Base-by-base conservation (phyloP, 2,797 vertebrate genomes). In the Threskiornis aethiopicus region DNA sequence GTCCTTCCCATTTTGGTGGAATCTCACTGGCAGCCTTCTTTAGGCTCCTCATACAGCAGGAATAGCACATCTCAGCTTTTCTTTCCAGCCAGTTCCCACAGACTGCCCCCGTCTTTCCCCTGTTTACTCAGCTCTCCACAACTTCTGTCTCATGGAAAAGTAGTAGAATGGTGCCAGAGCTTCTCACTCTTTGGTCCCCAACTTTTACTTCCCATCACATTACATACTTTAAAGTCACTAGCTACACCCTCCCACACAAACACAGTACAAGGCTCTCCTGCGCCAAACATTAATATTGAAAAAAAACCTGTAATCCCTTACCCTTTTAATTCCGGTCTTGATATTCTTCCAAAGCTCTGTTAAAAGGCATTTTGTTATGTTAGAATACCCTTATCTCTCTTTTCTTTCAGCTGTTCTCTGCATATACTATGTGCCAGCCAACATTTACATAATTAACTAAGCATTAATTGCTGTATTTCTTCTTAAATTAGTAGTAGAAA, bases 401-500 rank as follows among this genome's bases (percentile, higher is more conserved):
- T 72, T 83, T 76, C 42, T 92, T 81, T 84, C 54, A 67, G 22
- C 52, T 90, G 49, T 49, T 37, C 5, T 90, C 58, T 52, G 10
- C 20, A 44, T 51, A 55, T 13, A 52, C 21, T 54, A 49, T 49
- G 61, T 25, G 8, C 6, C n/a, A 73, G 46, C 4, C 58, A 91
- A 58, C 6, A 55, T 33, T 72, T 66, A 70, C 86, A 49, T 52
- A 67, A 72, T 62, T 77, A 80, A 54, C 14, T 39, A 46, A 69
- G 12, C 5, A 49, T 21, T 26, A 92, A 77, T 59, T 13, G 22
- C 4, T 31, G 7, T 87, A 67, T 59, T 76, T 91, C 24, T 90
- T 89, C 31, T 78, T 85, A 83, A 92, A 84, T 41, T 57, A 95
- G 39, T 61, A 81, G 46, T 22, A 67, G 24, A 87, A 84, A 11